Conservation (phyloP, 1,140 invertebrate species). For the Drosophila lini region DNA sequence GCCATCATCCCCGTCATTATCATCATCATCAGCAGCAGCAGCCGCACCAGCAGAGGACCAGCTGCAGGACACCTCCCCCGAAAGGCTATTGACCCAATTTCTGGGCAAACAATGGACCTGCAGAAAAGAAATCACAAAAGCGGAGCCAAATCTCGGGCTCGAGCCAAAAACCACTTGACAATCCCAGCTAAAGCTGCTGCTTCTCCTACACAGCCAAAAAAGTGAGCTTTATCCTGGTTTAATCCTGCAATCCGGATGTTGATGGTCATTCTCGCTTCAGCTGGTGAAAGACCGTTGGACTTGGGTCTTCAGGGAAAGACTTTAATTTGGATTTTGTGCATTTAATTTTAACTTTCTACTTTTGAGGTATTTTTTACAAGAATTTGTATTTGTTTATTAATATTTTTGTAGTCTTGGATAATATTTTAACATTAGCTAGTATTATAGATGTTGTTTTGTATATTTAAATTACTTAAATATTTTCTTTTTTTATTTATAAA, state of each 20-base stretch:
- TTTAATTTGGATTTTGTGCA: not conserved
- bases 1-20: slow-evolving; percentile 27
- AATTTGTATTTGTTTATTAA: not conserved
- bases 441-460: no score
- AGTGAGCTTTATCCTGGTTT: slow-evolving; percentile 12
- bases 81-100: slow-evolving; percentile 72
- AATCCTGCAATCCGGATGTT: slow-evolving; percentile 26
- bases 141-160: slow-evolving; percentile 34
- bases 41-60: not conserved
- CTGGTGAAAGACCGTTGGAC: not conserved
- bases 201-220: slow-evolving; percentile 29
- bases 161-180: slow-evolving; percentile 72
- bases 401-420: not conserved
- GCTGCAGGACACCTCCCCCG: slow-evolving; percentile 30
- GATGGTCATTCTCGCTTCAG: slow-evolving; percentile 11
- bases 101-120: slow-evolving; percentile 64
- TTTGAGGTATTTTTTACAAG: not conserved
- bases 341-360: not conserved
- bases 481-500: not conserved
- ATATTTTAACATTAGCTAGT: not conserved
- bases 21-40: slow-evolving; percentile 25
- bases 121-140: slow-evolving; percentile 59
- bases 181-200: slow-evolving; percentile 40
- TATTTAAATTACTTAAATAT: no score
- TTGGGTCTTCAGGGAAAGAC: not conserved